Evolutionary conservation across 1,140 invertebrate genomes (phyloP).

Genomic region (Leptonema lineaticorne): DNA sequence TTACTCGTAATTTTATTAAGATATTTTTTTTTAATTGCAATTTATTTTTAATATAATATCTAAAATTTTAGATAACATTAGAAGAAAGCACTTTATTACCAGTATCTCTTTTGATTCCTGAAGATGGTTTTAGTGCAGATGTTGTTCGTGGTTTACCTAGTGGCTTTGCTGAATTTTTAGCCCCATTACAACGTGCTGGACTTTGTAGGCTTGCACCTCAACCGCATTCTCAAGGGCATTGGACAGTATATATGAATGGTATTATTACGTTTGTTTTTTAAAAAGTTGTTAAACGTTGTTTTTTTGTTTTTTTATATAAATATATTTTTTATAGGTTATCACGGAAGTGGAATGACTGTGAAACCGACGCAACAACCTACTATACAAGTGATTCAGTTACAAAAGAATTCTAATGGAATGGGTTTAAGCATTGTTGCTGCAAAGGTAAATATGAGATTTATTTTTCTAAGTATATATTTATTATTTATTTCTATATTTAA

Average conservation of each 20-base stretch:
- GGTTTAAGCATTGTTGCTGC: constrained; percentile 92
- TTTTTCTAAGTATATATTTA: neutral
- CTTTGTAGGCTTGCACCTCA: constrained; percentile 88
- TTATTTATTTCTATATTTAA: neutral
- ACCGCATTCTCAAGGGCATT: constrained; percentile 85
- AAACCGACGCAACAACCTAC: constrained; percentile 59
- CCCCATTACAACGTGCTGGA: constrained; percentile 81
- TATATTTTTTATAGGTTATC: constrained; percentile 49
- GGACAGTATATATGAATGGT: constrained; percentile 92
- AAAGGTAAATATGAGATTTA: too few species aligned
- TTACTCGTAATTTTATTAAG: neutral
- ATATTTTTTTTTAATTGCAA: constrained; percentile 3
- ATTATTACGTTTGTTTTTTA: too few species aligned
- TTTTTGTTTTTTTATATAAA: neutral
- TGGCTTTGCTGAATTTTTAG: constrained; percentile 90
- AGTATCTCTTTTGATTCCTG: constrained; percentile 89
- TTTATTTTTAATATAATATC: neutral
- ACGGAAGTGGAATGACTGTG: constrained; percentile 57
- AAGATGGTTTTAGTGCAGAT: constrained; percentile 98
- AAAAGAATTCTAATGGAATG: constrained; percentile 90
- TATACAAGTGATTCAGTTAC: constrained; percentile 83
- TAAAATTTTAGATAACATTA: constrained; percentile 47
- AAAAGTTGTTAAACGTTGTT: neutral
- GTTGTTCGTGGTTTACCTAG: constrained; percentile 89
- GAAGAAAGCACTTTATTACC: constrained; percentile 88